Percentiles rank a stretch among this genome's conserved stretches.
phyloP scores from a whole-genome alignment of 2,113 vertebrate genomes.

The Choloepus hoffmanni region DNA sequence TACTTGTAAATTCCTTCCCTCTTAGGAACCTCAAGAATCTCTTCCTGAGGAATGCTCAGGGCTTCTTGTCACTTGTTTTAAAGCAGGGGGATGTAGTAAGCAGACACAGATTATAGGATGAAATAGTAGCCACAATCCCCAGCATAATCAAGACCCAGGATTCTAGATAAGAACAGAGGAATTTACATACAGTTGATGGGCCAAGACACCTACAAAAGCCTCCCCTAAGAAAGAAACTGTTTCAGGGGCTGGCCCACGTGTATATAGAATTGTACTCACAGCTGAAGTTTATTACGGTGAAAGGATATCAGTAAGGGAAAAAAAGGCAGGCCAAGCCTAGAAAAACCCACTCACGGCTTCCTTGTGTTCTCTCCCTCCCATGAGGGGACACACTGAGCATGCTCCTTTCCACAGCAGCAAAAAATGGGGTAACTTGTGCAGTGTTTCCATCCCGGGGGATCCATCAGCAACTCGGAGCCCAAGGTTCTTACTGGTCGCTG shows the following conservation, averaged over 20 bases:
- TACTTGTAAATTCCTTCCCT: conserved; percentile 36
- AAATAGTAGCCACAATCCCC: not conserved
- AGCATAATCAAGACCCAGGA: not conserved
- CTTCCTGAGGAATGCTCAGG: not conserved
- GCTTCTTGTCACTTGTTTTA: not conserved
- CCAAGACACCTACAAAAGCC: not conserved
- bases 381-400: not conserved
- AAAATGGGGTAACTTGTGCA: not conserved
- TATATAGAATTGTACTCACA: not conserved
- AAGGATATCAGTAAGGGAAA: not conserved
- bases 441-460: not conserved
- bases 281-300: not conserved
- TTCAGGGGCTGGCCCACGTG: not conserved
- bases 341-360: not conserved
- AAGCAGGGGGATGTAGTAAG: not conserved
- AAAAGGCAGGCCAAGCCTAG: not conserved
- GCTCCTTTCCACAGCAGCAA: not conserved
- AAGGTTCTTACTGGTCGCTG: not conserved
- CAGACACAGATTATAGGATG: not conserved
- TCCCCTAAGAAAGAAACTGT: not conserved
- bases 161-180: not conserved
- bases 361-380: not conserved
- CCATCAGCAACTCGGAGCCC: not conserved
- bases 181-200: not conserved
- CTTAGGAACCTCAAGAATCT: conserved; percentile 6